These are phyloP conservation scores for Scaptomyza pallida DNA, from an alignment of 1,140 invertebrate genomes.

Conservation along the genomic window DNA sequence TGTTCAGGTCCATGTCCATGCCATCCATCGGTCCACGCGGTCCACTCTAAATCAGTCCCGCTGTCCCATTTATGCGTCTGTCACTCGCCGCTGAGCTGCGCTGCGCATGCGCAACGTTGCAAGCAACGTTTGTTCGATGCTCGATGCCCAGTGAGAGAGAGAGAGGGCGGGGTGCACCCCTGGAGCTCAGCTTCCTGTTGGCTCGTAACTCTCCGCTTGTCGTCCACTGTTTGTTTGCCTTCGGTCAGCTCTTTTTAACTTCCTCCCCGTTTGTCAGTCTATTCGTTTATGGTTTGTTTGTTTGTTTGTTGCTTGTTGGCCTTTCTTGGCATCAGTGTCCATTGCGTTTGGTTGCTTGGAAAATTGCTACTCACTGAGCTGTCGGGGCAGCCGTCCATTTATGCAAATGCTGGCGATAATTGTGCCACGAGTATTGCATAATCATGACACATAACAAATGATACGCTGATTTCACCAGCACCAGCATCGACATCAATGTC, in stretches of 20 bases:
- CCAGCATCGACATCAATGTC: conserved; percentile 63
- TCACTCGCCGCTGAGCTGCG: conserved; percentile 58
- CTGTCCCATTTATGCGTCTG: conserved; percentile 52
- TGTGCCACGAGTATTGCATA: conserved; percentile 79
- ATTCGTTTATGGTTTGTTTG: conserved; percentile 21
- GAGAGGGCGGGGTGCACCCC: conserved; percentile 26
- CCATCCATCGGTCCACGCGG: too few species aligned
- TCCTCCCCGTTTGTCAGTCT: conserved; percentile 6
- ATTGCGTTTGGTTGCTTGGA: conserved; percentile 25
- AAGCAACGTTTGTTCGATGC: conserved; percentile 39
- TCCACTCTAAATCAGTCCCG: conserved; percentile 41
- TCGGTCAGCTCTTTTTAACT: conserved; percentile 18
- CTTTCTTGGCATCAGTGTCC: conserved; percentile 26
- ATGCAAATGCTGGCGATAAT: conserved; percentile 77
- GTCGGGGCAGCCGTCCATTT: conserved; percentile 48
- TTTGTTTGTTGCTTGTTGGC: conserved; percentile 25
- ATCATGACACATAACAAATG: conserved; percentile 76
- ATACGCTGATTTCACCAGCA: conserved; percentile 50
- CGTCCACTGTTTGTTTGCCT: conserved; percentile 21
- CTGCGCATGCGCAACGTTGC: conserved; percentile 62
- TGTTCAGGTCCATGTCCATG: too few species aligned
- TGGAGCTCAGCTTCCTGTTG: conserved; percentile 64
- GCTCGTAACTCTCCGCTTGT: conserved; percentile 13
- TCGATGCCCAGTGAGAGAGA: not conserved
- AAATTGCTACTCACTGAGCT: conserved; percentile 71